Evolutionary conservation across 2,888 invertebrate species (phyloP), one percentile per base, ranked within the genome.

Genomic region (Teinopalpus imperialis): DNA sequence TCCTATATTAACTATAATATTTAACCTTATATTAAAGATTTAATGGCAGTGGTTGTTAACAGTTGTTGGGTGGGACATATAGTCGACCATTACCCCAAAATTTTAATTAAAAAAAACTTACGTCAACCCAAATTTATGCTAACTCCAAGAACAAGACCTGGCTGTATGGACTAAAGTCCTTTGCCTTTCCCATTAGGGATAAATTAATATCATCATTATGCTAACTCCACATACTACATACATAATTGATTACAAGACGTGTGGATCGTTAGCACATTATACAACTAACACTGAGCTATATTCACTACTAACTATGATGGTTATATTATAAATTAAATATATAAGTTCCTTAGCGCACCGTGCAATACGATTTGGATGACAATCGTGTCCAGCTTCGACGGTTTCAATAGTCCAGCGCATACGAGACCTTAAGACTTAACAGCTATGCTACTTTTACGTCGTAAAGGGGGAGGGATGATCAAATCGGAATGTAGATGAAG

Each of bases 1-100:
- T 1, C 21, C 30, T 61, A 56, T 45, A 63, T 66, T 72, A 70
- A 66, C 59, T n/a, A 54, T 54, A 57, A 68, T 54, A 53, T 42
- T 60, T 21, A 32, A 40, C 7, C 74, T 76, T 78, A 79, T 51
- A 61, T 56, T 56, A 68, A 69, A 68, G 56, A 63, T 74, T 78
- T n/a, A 81, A 77, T 87, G 87, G 87, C 87, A 87, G 87, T 87
- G 81, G 60, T 75, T 70, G 69, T 75, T 66, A 76, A 81, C 78
- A 74, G 80, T 78, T 79, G 78, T 67, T 59, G 79, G 80, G 77
- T 69, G 81, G 80, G 82, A 79, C 74, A 12, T 50, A 23, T 24
- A 21, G 71, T 75, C 77, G 47, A 72, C 76, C 72, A 41, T 69
- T 47, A 63, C 74, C 80, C 61, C 67, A 63, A 69, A 60, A 77